A percentile compares a stretch with the other conserved stretches of the same genome.
Evolutionary conservation across 2,888 invertebrate species (phyloP).

Genomic region (Parthenolecanium corni): DNA sequence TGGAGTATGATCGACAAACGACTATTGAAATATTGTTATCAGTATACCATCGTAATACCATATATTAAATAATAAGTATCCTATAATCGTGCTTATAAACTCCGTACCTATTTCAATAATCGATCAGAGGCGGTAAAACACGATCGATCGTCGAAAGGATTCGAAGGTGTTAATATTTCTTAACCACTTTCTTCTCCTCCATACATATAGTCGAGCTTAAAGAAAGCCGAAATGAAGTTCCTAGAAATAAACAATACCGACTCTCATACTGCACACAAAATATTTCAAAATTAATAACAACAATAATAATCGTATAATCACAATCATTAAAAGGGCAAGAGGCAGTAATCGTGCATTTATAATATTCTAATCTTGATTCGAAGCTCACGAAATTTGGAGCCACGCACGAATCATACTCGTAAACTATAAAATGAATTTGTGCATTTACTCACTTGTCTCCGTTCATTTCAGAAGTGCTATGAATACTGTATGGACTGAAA

Average conservation of each 20-base stretch:
- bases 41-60: slow-evolving; percentile 24
- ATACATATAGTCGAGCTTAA: slow-evolving; percentile 5
- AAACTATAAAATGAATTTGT: slow-evolving; percentile 10
- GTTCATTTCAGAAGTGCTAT: no score
- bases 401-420: no score
- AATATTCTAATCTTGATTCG: slow-evolving; percentile 25
- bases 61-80: slow-evolving; percentile 21
- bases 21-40: slow-evolving; percentile 28
- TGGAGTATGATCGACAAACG: slow-evolving; percentile 25
- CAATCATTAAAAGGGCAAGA: neutral
- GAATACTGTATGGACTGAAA: no score
- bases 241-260: slow-evolving; percentile 6
- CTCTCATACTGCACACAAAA: neutral
- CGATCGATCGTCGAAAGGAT: slow-evolving; percentile 5
- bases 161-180: no score
- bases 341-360: slow-evolving; percentile 14
- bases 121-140: slow-evolving; percentile 11
- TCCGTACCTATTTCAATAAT: neutral
- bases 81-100: slow-evolving; percentile 14
- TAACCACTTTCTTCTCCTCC: no score
- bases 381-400: slow-evolving; percentile 23
- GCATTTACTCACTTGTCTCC: no score
- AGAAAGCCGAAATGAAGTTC: neutral
- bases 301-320: slow-evolving; percentile 11
- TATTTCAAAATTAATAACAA: slow-evolving; percentile 11